Conservation (phyloP, 1,140 invertebrate genomes). For the Drosophila willistoni region DNA sequence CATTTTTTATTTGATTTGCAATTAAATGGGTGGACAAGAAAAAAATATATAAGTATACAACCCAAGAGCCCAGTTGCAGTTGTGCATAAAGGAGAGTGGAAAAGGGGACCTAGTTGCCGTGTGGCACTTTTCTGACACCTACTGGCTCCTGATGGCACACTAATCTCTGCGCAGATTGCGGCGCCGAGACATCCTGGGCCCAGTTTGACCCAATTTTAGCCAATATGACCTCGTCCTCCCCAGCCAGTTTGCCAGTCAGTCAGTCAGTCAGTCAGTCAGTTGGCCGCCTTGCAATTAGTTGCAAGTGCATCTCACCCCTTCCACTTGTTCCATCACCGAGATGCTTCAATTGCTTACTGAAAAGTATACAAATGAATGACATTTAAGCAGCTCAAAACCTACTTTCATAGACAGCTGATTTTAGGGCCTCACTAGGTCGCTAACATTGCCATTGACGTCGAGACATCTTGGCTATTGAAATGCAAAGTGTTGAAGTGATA, state of each 20-base stretch:
- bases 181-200: slow-evolving; percentile 46
- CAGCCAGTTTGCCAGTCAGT: background rate
- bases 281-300: slow-evolving; percentile 47
- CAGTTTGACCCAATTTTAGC: slow-evolving; percentile 59
- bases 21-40: slow-evolving; percentile 35
- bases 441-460: background rate
- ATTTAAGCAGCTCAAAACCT: slow-evolving; percentile 30
- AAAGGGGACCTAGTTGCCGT: background rate
- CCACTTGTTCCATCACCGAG: background rate
- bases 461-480: slow-evolving; percentile 16
- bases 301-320: slow-evolving; percentile 36
- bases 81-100: background rate
- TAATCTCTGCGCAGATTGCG: slow-evolving; percentile 52
- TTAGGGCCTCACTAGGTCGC: slow-evolving; percentile 36
- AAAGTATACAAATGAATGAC: slow-evolving; percentile 33
- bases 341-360: slow-evolving; percentile 1
- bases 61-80: slow-evolving; percentile 26
- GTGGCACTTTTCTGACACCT: slow-evolving; percentile 26
- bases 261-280: slow-evolving; percentile 19
- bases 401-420: slow-evolving; percentile 38
- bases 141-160: slow-evolving; percentile 10
- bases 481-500: slow-evolving; percentile 33
- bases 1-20: slow-evolving; percentile 41
- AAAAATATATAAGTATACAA: slow-evolving; percentile 66
- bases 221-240: slow-evolving; percentile 38